phyloP scores from a whole-genome alignment of 1,140 invertebrate species.

The Arctopsyche grandis region DNA sequence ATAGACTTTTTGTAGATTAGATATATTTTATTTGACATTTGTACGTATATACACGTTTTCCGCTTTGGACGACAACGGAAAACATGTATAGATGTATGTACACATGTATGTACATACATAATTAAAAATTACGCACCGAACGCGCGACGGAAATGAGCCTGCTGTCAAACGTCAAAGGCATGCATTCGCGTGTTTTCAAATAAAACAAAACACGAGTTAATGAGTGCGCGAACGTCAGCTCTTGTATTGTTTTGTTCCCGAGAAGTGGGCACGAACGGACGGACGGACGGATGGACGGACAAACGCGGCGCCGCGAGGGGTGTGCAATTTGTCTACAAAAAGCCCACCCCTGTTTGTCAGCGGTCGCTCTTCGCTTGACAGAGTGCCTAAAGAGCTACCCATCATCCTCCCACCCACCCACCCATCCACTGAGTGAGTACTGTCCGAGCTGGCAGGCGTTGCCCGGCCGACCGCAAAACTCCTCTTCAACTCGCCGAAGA shows the following conservation, averaged over 20 bases:
- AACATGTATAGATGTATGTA: too few relatives aligned
- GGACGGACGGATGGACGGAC: neutral
- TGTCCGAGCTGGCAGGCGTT: too few relatives aligned
- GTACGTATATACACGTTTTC: too few relatives aligned
- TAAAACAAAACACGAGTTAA: neutral
- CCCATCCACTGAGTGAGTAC: too few relatives aligned
- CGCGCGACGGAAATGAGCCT: neutral
- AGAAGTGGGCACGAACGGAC: neutral
- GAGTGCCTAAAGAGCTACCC: slow-evolving; percentile 38
- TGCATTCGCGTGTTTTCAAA: neutral
- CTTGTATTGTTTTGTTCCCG: neutral
- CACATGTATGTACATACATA: too few relatives aligned
- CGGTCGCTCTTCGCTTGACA: slow-evolving; percentile 43
- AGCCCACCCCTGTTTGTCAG: slow-evolving; percentile 27
- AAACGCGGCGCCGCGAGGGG: neutral
- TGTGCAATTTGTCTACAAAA: neutral
- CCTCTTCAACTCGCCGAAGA: neutral
- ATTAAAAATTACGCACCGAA: too few relatives aligned
- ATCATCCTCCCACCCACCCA: neutral
- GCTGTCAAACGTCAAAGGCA: neutral
- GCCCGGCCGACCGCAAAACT: slow-evolving; percentile 4
- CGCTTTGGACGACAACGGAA: too few relatives aligned
- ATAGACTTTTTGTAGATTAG: too few relatives aligned
- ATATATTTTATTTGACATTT: too few relatives aligned
- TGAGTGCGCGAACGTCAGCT: neutral